Evolutionary conservation across 1,140 invertebrate genomes (phyloP).

Genomic region (Gyrodactylus salaris): DNA sequence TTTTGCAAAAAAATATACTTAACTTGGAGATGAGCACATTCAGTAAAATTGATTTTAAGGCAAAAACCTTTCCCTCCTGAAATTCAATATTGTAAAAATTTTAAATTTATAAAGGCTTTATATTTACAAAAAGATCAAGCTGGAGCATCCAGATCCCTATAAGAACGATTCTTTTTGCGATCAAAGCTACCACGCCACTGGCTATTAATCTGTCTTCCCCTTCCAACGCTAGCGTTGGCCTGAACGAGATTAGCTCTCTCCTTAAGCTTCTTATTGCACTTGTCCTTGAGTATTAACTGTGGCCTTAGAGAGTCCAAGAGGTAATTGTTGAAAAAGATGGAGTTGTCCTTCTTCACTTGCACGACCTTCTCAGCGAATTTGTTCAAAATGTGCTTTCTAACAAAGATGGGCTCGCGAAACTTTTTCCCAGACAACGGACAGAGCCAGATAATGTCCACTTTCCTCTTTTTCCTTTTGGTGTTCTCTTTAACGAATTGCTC

Average conservation of each 20-base stretch:
- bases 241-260: too few relatives aligned
- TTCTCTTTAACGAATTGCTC: conserved; percentile 73
- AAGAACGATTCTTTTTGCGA: too few relatives aligned
- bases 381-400: conserved; percentile 86
- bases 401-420: conserved; percentile 94
- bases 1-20: background rate
- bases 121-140: too few relatives aligned
- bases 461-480: conserved; percentile 10
- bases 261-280: background rate
- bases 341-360: conserved; percentile 60
- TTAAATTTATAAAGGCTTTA: too few relatives aligned
- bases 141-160: background rate
- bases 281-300: background rate
- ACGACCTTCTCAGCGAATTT: conserved; percentile 82
- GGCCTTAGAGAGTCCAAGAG: conserved; percentile 37
- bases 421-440: conserved; percentile 93
- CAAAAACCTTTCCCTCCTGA: too few relatives aligned
- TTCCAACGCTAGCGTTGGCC: too few relatives aligned
- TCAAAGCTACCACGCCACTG: too few relatives aligned
- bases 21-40: too few relatives aligned
- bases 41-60: too few relatives aligned
- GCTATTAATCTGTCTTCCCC: too few relatives aligned
- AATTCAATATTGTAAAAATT: too few relatives aligned
- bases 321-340: conserved; percentile 78
- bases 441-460: conserved; percentile 32